Conservation (phyloP, 1,140 invertebrate species). For the Andricus grossulariae region DNA sequence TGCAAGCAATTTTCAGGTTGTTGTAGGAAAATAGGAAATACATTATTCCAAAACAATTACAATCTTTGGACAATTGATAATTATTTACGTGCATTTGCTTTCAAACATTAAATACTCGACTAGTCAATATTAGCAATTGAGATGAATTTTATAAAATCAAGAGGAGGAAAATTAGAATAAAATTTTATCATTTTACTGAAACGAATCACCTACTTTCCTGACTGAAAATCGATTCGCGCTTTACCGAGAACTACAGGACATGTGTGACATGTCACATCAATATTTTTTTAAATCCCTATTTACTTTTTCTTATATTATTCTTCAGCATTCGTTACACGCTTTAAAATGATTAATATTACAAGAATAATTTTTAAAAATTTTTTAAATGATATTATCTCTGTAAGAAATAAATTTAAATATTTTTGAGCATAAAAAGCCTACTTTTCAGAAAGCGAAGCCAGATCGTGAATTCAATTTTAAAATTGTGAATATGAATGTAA, state of each 20-base stretch:
- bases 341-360: too few species aligned
- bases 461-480: too few species aligned
- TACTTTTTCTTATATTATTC: not conserved
- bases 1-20: not conserved
- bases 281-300: not conserved
- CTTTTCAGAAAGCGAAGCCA: too few species aligned
- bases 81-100: not conserved
- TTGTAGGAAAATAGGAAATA: too few species aligned
- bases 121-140: not conserved
- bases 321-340: not conserved
- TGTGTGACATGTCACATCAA: not conserved
- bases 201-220: slow-evolving; percentile 17
- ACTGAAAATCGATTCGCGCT: slow-evolving; percentile 1
- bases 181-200: slow-evolving; percentile 15
- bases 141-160: too few species aligned
- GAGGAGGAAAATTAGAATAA: not conserved
- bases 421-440: too few species aligned
- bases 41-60: too few species aligned
- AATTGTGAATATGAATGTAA: too few species aligned
- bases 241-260: not conserved
- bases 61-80: too few species aligned
- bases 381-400: too few species aligned
- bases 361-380: too few species aligned
- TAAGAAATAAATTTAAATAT: too few species aligned
- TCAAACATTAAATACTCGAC: not conserved